phyloP scores from a whole-genome alignment of 2,113 vertebrate species.

The Felis chaus region DNA sequence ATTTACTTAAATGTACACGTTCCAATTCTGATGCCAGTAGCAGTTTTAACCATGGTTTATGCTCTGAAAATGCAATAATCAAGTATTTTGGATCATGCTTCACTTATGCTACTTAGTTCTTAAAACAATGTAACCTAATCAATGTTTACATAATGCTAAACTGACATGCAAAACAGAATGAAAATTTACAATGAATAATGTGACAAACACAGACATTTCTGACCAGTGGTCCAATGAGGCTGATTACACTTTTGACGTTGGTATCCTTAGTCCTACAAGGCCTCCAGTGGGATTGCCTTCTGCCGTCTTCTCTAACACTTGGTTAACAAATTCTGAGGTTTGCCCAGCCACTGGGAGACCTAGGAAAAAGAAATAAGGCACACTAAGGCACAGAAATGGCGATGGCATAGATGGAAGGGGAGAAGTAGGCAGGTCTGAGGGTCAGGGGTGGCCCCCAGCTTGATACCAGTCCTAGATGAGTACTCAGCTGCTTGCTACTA shows the following conservation, averaged over 20 bases:
- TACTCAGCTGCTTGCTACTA: background rate
- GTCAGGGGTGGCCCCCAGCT: background rate
- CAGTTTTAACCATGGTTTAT: slow-evolving; percentile 84
- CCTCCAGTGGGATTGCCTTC: slow-evolving; percentile 97
- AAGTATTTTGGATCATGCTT: slow-evolving; percentile 86
- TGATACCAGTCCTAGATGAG: background rate
- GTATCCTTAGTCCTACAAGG: slow-evolving; percentile 95
- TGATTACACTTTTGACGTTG: slow-evolving; percentile 93
- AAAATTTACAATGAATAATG: slow-evolving; percentile 89
- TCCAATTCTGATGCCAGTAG: slow-evolving; percentile 80
- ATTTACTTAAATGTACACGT: slow-evolving; percentile 71
- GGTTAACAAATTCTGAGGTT: slow-evolving; percentile 99
- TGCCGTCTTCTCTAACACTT: slow-evolving; percentile 97
- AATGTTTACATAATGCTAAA: slow-evolving; percentile 89
- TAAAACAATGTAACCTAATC: slow-evolving; percentile 84
- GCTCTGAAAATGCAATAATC: slow-evolving; percentile 85
- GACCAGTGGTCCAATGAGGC: slow-evolving; percentile 70
- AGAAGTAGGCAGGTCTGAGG: background rate
- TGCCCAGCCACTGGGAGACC: slow-evolving; percentile 94
- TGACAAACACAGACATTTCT: slow-evolving; percentile 73
- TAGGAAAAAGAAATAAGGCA: slow-evolving; percentile 77
- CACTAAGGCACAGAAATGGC: background rate
- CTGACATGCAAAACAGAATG: slow-evolving; percentile 94
- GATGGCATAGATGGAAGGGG: background rate
- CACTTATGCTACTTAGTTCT: slow-evolving; percentile 83